Conservation (phyloP, 2,888 invertebrate species). For the Drosophila affinis region DNA sequence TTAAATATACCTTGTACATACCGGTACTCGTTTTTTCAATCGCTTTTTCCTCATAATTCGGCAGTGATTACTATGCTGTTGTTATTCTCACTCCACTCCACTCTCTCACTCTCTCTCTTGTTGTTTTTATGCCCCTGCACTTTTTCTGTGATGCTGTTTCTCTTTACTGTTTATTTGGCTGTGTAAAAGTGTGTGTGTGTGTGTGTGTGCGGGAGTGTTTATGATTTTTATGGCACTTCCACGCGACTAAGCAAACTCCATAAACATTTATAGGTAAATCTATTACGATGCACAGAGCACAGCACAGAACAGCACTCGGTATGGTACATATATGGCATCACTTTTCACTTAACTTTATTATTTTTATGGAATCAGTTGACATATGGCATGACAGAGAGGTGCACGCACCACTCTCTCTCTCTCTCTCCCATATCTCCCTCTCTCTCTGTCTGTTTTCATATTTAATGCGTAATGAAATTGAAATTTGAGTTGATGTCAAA, state of each 20-base stretch:
- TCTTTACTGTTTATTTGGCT: conserved; percentile 33
- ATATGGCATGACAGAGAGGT: background rate
- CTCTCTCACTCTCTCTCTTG: background rate
- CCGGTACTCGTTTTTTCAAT: conserved; percentile 7
- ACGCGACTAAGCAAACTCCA: conserved; percentile 66
- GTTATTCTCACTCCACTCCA: background rate
- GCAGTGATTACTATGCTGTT: background rate
- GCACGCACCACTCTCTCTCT: background rate
- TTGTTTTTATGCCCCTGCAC: background rate
- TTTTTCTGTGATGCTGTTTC: conserved; percentile 21
- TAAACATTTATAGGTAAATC: conserved; percentile 58
- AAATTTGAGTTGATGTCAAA: conserved; percentile 9
- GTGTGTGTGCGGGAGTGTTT: conserved; percentile 33
- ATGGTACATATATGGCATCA: background rate
- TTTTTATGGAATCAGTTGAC: conserved; percentile 11
- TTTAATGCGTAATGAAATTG: conserved; percentile 17
- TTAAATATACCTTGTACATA: background rate
- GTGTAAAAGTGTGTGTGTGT: background rate
- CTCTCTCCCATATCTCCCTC: background rate
- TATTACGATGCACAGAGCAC: conserved; percentile 48
- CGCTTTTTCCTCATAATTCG: background rate
- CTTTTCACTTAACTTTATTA: conserved; percentile 47
- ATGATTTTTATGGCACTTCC: conserved; percentile 71
- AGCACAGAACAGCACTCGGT: conserved; percentile 14
- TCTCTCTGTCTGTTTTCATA: background rate